Evolutionary conservation across 2,113 vertebrate genomes (phyloP).

Genomic region (Dipodomys ordii): DNA sequence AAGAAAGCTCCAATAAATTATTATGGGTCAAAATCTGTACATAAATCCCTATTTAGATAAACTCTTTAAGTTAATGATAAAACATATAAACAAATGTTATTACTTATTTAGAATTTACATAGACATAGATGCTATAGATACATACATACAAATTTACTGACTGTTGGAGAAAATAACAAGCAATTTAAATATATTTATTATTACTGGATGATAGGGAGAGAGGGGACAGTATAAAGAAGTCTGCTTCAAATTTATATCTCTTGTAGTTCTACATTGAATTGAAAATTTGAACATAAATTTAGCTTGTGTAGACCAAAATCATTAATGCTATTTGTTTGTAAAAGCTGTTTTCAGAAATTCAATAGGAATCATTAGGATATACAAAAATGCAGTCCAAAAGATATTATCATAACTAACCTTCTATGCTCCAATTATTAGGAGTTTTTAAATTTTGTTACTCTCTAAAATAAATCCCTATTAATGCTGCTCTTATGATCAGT

Average conservation of each 20-base stretch:
- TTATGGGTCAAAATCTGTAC: not conserved
- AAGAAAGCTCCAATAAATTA: not conserved
- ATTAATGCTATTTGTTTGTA: not conserved
- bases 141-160: not conserved
- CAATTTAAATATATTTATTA: not conserved
- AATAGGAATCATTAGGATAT: not conserved
- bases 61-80: not conserved
- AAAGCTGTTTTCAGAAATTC: not conserved
- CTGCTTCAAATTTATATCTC: no score
- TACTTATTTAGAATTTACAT: not conserved
- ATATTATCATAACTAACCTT: not conserved
- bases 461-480: no score
- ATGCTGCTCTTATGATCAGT: no score
- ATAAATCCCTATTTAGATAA: not conserved
- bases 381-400: not conserved
- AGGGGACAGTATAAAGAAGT: no score
- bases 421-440: not conserved
- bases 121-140: not conserved
- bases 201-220: not conserved
- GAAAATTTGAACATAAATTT: not conserved
- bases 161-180: not conserved
- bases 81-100: constrained; percentile 12
- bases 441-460: not conserved
- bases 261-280: not conserved
- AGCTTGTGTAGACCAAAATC: not conserved